Evolutionary conservation across 2,888 invertebrate genomes (phyloP), one percentile per base, ranked within the genome.

Genomic region (Machimus rusticus): DNA sequence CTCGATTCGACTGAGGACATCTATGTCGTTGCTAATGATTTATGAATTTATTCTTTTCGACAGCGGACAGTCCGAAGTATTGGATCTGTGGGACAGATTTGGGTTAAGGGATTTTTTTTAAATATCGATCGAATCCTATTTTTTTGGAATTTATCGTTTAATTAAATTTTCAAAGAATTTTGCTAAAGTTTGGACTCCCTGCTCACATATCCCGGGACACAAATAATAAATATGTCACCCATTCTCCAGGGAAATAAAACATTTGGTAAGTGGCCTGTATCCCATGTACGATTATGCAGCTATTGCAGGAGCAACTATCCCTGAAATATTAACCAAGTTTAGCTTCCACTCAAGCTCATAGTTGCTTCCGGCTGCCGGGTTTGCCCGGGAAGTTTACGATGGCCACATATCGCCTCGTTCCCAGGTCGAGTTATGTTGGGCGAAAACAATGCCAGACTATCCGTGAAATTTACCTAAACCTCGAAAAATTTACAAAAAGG

Each of bases 301-400:
- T 82, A 31, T 31, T 82, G 14, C 14, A 82, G 19, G 57, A 82
- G 37, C 51, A 51, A 82, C 19, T 31, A 57, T 16, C 14, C 19
- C n/a, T 82, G 37, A 82, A 82, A 82, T 82, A 82, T 82, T 82
- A 82, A 81, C 9, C 55, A 81, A 82, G 34, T 82, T 66, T 31
- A 46, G 39, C 57, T 82, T 82, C 37, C 66, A 55, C 57, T 28
- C 9, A 16, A 81, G 55, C 43, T 82, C 66, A 82, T 82, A 82
- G 55, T 82, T 57, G 51, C 82, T 82, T 82, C 66, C 82, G 34
- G 14, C 19, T 57, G 57, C 37, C 57, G 82, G 82, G 6, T 19
- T 57, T 14, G 19, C 19, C 6, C 19, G 66, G 57, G n/a, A 66
- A 51, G 37, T 82, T 82, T 82, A 66, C 57, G 57, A 82, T 34